Percentiles rank a stretch among this genome's conserved stretches.
Evolutionary conservation across 1,140 invertebrate species (phyloP).

Genomic region (Lordiphosa mommai): DNA sequence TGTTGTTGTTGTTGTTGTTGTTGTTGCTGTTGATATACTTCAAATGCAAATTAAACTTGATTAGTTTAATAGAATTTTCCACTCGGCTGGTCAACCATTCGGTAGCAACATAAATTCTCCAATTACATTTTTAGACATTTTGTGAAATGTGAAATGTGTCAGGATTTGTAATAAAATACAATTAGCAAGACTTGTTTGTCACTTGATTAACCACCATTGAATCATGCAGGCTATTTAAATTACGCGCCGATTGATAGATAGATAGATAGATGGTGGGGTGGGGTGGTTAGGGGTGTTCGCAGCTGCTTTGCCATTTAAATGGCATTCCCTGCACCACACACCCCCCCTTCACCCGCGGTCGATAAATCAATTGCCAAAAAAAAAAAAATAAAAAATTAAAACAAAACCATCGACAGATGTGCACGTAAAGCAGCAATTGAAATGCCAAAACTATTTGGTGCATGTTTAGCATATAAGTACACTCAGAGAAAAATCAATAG

Average conservation of each 20-base stretch:
- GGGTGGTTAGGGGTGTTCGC: slow-evolving; percentile 34
- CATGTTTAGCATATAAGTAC: not conserved
- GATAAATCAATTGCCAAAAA: slow-evolving; percentile 53
- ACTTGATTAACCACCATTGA: too few species aligned
- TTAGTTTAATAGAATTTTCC: slow-evolving; percentile 10
- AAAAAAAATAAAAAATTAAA: not conserved
- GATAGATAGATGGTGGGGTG: slow-evolving; percentile 21
- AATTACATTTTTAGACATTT: too few species aligned
- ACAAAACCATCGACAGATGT: slow-evolving; percentile 48
- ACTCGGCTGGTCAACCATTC: slow-evolving; percentile 1
- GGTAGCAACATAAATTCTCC: slow-evolving; percentile 9
- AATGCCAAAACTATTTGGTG: slow-evolving; percentile 56
- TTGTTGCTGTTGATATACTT: slow-evolving; percentile 1
- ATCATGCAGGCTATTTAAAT: too few species aligned
- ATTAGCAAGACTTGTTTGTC: too few species aligned
- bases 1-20: not conserved
- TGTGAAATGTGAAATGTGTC: slow-evolving; percentile 1
- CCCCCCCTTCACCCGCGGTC: slow-evolving; percentile 1
- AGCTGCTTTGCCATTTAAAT: slow-evolving; percentile 57
- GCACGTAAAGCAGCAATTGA: slow-evolving; percentile 41
- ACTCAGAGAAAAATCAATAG: not conserved
- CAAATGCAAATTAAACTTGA: slow-evolving; percentile 20
- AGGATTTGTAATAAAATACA: not conserved
- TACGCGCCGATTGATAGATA: not conserved
- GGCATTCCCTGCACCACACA: slow-evolving; percentile 19